phyloP scores from a whole-genome alignment of 2,888 invertebrate species.

The Onchidella celtica region DNA sequence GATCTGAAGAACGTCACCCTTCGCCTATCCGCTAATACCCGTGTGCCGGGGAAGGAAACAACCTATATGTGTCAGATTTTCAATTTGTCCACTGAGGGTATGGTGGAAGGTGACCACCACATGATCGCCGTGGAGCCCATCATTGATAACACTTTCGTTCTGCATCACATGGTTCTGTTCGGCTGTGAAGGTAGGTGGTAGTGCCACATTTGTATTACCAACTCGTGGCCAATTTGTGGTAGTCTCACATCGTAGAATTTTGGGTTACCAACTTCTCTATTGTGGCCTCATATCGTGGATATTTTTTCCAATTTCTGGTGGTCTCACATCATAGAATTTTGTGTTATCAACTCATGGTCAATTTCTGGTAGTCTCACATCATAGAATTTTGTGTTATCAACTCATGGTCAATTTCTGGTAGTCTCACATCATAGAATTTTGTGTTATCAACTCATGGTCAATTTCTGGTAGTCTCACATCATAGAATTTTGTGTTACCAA shows the following conservation, averaged over 20 bases:
- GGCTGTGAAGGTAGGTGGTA: constrained; percentile 55
- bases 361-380: too few relatives aligned
- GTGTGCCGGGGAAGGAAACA: constrained; percentile 52
- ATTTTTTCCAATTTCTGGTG: too few relatives aligned
- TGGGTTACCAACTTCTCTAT: constrained; percentile 47
- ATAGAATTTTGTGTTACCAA: too few relatives aligned
- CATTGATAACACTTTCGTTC: constrained; percentile 57
- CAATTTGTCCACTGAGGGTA: constrained; percentile 42
- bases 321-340: too few relatives aligned
- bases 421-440: too few relatives aligned
- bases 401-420: too few relatives aligned
- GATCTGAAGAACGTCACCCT: constrained; percentile 49
- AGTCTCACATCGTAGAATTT: constrained; percentile 50
- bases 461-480: too few relatives aligned
- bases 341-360: too few relatives aligned
- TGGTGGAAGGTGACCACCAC: constrained; percentile 54
- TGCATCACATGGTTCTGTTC: constrained; percentile 62
- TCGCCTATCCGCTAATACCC: constrained; percentile 42
- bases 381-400: too few relatives aligned
- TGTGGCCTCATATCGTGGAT: too few relatives aligned
- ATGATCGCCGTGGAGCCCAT: constrained; percentile 59
- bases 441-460: too few relatives aligned
- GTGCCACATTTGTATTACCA: too few relatives aligned
- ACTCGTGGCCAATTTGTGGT: constrained; percentile 62
- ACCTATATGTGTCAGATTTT: constrained; percentile 58